Conservation (phyloP, 2,888 invertebrate species). For the Drosophila kuntzei region DNA sequence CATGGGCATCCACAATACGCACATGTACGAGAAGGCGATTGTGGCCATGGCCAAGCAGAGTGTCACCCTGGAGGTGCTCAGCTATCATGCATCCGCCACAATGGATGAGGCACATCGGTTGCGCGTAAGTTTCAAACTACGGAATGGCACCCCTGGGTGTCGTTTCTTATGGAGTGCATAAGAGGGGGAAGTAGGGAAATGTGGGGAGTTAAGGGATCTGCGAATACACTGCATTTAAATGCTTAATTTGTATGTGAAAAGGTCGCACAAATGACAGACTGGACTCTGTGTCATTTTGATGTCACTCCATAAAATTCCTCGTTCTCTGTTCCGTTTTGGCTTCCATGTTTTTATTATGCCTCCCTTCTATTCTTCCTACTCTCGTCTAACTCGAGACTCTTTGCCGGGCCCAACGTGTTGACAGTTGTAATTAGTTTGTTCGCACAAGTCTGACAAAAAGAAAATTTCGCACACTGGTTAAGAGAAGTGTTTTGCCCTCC, state of each 20-base stretch:
- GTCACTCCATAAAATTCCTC: conserved; percentile 64
- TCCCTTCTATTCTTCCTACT: not conserved
- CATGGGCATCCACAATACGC: conserved; percentile 98
- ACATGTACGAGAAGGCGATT: conserved; percentile 98
- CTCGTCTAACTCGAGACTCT: not conserved
- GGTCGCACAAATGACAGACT: conserved; percentile 19
- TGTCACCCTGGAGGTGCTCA: conserved; percentile 95
- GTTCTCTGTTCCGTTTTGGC: conserved; percentile 39
- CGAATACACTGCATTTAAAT: conserved; percentile 56
- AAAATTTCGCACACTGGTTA: conserved; percentile 61
- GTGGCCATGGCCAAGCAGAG: conserved; percentile 98
- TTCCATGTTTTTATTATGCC: conserved; percentile 47
- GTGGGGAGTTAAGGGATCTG: not conserved
- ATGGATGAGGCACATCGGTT: conserved; percentile 94
- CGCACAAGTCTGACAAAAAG: conserved; percentile 80
- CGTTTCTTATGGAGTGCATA: not conserved
- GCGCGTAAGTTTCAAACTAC: conserved; percentile 88
- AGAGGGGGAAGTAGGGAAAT: not conserved
- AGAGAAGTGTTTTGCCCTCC: conserved; percentile 49
- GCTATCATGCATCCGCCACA: conserved; percentile 97
- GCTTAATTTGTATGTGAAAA: conserved; percentile 62
- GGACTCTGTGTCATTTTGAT: conserved; percentile 42
- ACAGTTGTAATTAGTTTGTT: conserved; percentile 82
- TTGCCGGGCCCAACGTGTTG: conserved; percentile 65
- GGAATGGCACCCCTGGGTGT: conserved; percentile 46